Evolutionary conservation across 1,140 invertebrate genomes (phyloP).

Genomic region (Berghia stephanieae): DNA sequence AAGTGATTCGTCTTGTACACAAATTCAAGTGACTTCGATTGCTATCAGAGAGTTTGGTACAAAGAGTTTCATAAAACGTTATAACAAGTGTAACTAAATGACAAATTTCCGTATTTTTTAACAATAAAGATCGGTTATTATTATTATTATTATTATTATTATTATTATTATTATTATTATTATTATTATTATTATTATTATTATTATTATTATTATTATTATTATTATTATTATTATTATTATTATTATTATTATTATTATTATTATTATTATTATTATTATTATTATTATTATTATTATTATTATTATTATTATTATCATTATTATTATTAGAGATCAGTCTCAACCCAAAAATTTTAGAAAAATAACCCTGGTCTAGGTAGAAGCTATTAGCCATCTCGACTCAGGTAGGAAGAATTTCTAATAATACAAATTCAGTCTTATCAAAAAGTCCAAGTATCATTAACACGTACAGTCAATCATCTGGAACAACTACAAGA

Average conservation of each 20-base stretch:
- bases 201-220: neutral
- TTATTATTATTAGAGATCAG: neutral
- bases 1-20: neutral
- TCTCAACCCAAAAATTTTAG: too few species aligned
- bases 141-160: neutral
- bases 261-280: neutral
- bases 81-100: too few species aligned
- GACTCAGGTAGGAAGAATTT: too few species aligned
- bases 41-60: neutral
- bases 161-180: neutral
- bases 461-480: too few species aligned
- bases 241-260: neutral
- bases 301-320: neutral
- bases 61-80: too few species aligned
- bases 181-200: neutral
- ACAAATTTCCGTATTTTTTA: neutral
- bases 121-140: neutral
- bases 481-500: too few species aligned
- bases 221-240: neutral
- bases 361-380: too few species aligned
- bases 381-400: too few species aligned
- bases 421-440: too few species aligned
- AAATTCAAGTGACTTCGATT: neutral
- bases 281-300: neutral
- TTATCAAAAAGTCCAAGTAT: too few species aligned